A percentile compares a stretch with the other conserved stretches of the same genome.
Conservation (phyloP, 2,888 invertebrate species). For the Ctenicera cuprea region DNA sequence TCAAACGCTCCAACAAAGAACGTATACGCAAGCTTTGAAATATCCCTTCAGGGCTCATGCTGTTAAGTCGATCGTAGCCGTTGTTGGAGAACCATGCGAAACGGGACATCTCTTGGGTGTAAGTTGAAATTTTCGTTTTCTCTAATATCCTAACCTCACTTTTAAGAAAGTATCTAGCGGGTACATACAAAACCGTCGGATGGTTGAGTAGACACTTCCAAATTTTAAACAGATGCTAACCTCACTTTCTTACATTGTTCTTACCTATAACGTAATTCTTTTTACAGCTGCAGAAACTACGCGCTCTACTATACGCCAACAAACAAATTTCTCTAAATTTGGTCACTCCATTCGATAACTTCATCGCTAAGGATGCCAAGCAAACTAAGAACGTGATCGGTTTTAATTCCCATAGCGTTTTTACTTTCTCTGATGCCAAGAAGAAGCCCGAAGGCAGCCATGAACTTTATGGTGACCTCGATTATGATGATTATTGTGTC, state of each 20-base stretch:
- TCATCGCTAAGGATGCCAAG: conserved; percentile 76
- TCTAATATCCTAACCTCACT: too few relatives aligned
- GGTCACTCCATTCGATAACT: conserved; percentile 76
- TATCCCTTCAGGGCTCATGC: conserved; percentile 88
- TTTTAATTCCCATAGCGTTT: conserved; percentile 77
- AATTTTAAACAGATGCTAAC: too few relatives aligned
- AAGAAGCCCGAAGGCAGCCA: conserved; percentile 77
- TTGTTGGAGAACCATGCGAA: conserved; percentile 79
- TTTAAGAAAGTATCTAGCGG: too few relatives aligned
- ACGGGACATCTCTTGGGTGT: conserved; percentile 75
- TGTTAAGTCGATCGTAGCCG: conserved; percentile 82
- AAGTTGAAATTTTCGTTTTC: conserved; percentile 64
- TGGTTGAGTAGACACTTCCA: too few relatives aligned
- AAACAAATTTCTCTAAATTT: conserved; percentile 78
- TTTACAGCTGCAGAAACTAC: conserved; percentile 65
- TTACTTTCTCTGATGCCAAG: conserved; percentile 79
- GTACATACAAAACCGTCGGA: too few relatives aligned
- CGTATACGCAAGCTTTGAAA: conserved; percentile 78
- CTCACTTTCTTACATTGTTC: too few relatives aligned
- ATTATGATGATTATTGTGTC: conserved; percentile 79
- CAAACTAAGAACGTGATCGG: conserved; percentile 77
- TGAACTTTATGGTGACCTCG: conserved; percentile 76
- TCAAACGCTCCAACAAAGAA: conserved; percentile 66
- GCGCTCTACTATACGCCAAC: conserved; percentile 72
- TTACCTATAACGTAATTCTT: conserved; percentile 23